Evolutionary conservation across 1,140 invertebrate genomes (phyloP).

Genomic region (Cepaea nemoralis): DNA sequence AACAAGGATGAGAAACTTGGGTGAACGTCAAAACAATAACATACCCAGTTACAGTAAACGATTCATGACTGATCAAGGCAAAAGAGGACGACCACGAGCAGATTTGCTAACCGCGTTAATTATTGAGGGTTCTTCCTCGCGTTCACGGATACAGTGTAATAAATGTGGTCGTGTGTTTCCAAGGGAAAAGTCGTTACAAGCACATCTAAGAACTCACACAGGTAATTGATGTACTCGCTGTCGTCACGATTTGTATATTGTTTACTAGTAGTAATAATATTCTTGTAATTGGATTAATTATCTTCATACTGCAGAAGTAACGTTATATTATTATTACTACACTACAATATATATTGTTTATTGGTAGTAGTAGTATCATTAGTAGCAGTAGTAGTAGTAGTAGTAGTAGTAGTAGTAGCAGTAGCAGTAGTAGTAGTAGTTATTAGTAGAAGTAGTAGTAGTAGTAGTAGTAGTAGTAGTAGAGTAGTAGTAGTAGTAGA

Average conservation of each 20-base stretch:
- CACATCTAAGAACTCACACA: constrained; percentile 85
- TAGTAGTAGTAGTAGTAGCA: no score
- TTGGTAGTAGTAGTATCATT: no score
- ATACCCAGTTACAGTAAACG: background rate
- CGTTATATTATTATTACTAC: no score
- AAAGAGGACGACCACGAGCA: constrained; percentile 79
- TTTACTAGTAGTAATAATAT: no score
- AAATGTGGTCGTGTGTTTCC: constrained; percentile 85
- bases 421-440: no score
- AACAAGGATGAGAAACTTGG: background rate
- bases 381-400: no score
- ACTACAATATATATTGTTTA: no score
- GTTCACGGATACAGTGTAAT: constrained; percentile 82
- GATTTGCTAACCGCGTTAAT: constrained; percentile 82
- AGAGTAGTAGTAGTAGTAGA: no score
- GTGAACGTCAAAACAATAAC: background rate
- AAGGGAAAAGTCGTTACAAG: constrained; percentile 84
- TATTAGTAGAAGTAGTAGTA: no score
- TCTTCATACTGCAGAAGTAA: background rate
- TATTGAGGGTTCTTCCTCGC: constrained; percentile 80
- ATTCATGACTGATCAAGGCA: constrained; percentile 40
- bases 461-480: no score
- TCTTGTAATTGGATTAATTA: background rate
- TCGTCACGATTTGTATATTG: no score
- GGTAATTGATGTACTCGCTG: constrained; percentile 75